phyloP scores from a whole-genome alignment of 1,140 invertebrate species.

The Drosophila willistoni region DNA sequence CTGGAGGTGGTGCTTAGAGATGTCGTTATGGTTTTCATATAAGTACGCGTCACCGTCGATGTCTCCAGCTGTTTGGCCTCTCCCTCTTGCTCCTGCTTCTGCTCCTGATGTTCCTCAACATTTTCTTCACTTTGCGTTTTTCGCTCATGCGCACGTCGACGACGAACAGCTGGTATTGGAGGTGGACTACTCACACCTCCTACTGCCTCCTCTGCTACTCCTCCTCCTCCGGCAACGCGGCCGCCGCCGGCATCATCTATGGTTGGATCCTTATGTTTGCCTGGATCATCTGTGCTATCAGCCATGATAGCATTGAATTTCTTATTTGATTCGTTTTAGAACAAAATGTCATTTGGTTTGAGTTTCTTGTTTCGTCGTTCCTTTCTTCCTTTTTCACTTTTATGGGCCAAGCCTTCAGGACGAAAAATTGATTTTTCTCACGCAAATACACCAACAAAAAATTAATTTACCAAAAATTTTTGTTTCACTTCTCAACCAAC shows the following conservation, averaged over 20 bases:
- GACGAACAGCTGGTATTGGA: constrained; percentile 76
- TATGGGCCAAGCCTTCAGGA: constrained; percentile 34
- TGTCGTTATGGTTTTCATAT: constrained; percentile 75
- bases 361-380: constrained; percentile 26
- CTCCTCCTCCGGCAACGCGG: constrained; percentile 15
- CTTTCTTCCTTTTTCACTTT: constrained; percentile 16
- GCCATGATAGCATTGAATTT: constrained; percentile 80
- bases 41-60: constrained; percentile 74
- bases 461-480: constrained; percentile 47
- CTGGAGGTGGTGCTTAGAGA: constrained; percentile 65
- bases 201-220: constrained; percentile 13
- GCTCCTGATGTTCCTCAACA: constrained; percentile 39
- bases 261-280: constrained; percentile 74
- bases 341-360: constrained; percentile 67
- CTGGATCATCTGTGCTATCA: constrained; percentile 75
- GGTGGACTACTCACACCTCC: constrained; percentile 56
- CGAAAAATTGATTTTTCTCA: constrained; percentile 81
- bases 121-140: constrained; percentile 37
- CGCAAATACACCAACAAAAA: constrained; percentile 55
- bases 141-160: constrained; percentile 68
- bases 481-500: constrained; percentile 60
- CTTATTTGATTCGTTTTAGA: constrained; percentile 42
- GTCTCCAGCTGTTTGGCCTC: constrained; percentile 71
- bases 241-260: constrained; percentile 50
- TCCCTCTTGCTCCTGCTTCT: constrained; percentile 9